Percentiles rank a stretch among this genome's conserved stretches.
These are phyloP conservation scores for Pipistrellus pygmaeus DNA, from an alignment of 2,797 vertebrate species.

Conservation along the genomic window DNA sequence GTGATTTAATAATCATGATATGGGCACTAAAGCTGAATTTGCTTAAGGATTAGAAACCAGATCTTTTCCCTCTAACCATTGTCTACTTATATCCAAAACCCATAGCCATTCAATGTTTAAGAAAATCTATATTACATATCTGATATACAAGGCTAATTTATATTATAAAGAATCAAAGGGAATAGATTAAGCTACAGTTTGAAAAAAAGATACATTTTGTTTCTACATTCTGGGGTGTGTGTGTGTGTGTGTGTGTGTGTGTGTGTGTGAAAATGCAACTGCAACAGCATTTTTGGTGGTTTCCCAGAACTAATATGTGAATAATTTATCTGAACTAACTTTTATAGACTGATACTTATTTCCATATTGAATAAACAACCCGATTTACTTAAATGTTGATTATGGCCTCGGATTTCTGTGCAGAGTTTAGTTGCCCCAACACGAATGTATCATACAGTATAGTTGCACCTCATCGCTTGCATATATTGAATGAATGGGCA, in stretches of 20 bases:
- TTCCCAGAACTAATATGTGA: neutral
- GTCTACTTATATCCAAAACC: neutral
- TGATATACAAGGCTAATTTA: neutral
- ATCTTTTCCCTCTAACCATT: neutral
- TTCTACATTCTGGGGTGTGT: neutral
- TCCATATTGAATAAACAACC: neutral
- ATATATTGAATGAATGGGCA: neutral
- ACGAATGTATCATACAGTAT: neutral
- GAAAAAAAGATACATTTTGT: neutral
- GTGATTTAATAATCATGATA: neutral
- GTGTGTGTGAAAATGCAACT: neutral
- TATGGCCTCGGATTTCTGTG: neutral
- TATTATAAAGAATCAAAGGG: conserved; percentile 26
- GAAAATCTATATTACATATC: neutral
- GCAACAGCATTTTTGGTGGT: neutral
- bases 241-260: neutral
- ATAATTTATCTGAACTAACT: conserved; percentile 24
- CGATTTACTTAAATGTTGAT: neutral
- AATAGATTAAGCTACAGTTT: neutral
- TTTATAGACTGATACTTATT: neutral
- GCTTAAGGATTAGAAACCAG: neutral
- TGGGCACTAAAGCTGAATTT: neutral
- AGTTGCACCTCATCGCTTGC: neutral
- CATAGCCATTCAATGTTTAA: neutral
- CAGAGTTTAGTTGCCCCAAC: neutral